Evolutionary conservation across 1,140 invertebrate species (phyloP), one percentile per base, ranked within the genome.

Genomic region (Atopsyche davidsoni): DNA sequence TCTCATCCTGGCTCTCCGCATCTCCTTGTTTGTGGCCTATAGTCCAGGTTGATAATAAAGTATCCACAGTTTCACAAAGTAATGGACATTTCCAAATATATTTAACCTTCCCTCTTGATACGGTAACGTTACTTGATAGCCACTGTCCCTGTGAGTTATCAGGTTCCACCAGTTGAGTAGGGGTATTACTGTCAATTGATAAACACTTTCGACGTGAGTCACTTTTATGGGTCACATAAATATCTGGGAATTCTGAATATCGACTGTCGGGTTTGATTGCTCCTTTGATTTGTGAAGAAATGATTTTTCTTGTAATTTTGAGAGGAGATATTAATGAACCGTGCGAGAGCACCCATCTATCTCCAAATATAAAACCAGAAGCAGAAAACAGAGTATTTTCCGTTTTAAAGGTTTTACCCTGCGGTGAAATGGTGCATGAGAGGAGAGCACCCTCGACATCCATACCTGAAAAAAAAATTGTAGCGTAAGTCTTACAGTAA

Each of bases 61-160:
- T 65, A 23, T 71, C 60, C 13, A 76, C 70, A 14, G 75, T 74
- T 0, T 70, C 51, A 10, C 64, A 63, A 22, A 80, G 58, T 4
- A 73, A 60, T 1, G 72, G 65, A 38, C 76, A 79, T 50, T 70
- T 71, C 77, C 78, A 79, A 10, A 72, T 63, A 58, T 70, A 68
- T 32, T 62, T 64, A 56, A 72, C 67, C 46, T 66, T 57, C 7
- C 55, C 55, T 28, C 7, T 36, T 17, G 45, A 28, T 14, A 52
- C 34, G n/a, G 11, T 25, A 14, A 48, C 17, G 19, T 44, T 36
- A 38, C 23, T 24, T 24, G 42, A 16, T 18, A 47, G 28, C 36
- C 46, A 36, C 14, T 36, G 7, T 9, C 7, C 7, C 7, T 9
- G 14, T 4, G 14, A 4, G 7, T 36, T 9, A 4, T 14, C 14